Conservation (phyloP, 2,797 vertebrate genomes). For the Telmatherina bonti region DNA sequence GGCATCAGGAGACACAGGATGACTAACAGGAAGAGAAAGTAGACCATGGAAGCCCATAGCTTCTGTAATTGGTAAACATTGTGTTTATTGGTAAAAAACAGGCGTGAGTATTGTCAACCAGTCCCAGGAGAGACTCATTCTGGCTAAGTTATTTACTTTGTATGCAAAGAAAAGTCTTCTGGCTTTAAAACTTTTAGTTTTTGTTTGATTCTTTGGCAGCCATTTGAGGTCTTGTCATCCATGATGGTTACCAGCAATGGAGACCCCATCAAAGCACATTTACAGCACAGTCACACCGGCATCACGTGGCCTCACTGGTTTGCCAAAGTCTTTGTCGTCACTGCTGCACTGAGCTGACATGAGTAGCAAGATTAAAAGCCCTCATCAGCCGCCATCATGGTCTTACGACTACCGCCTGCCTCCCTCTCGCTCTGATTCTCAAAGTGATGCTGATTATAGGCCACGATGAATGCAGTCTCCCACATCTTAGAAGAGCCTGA, state of each 20-base stretch:
- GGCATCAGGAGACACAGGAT: not conserved
- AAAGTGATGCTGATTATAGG: slow-evolving; percentile 48
- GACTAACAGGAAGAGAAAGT: not conserved
- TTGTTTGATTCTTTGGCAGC: not conserved
- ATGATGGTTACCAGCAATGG: not conserved
- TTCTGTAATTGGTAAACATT: not conserved
- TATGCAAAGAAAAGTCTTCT: too few species aligned
- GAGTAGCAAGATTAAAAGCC: slow-evolving; percentile 32
- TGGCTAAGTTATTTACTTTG: not conserved
- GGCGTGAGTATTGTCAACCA: not conserved
- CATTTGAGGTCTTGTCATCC: not conserved
- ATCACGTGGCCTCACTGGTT: slow-evolving; percentile 47
- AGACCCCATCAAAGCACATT: slow-evolving; percentile 8
- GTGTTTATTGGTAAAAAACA: too few species aligned
- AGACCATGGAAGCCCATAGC: not conserved
- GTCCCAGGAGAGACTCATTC: too few species aligned
- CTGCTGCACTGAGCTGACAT: slow-evolving; percentile 25
- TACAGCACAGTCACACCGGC: slow-evolving; percentile 44
- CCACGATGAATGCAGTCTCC: slow-evolving; percentile 47
- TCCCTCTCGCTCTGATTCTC: slow-evolving; percentile 36
- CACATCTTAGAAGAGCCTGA: slow-evolving; percentile 26
- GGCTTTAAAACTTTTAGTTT: too few species aligned
- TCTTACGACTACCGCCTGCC: slow-evolving; percentile 23
- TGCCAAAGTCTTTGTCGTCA: slow-evolving; percentile 59
- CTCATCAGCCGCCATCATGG: slow-evolving; percentile 5